Base-by-base conservation (phyloP, 1,140 invertebrate species). In the Aethina tumida region DNA sequence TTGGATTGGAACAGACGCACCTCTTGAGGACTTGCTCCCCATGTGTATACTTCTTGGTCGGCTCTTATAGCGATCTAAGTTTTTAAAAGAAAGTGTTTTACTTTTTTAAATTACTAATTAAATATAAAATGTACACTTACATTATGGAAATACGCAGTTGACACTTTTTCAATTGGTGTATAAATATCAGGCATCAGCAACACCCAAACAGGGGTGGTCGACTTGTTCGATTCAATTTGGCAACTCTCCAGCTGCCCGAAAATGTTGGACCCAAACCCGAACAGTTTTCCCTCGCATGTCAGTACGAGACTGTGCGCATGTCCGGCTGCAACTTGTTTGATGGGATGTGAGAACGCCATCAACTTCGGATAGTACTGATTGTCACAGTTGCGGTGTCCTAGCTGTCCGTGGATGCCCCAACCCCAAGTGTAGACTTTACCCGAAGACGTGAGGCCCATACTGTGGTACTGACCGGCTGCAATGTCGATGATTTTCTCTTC, bases 371-470 rank as follows among this genome's bases (percentile, higher is more conserved):
- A 59, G 30, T 67, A 62, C 35, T 68, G 59, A 52, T 83, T 76
- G 44, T 82, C 77, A 15, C 79, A 75, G 50, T 68, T 68, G 18
- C 76, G 76, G 56, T 85, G 83, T 10, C 86, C 86, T 9, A 89
- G 59, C 58, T 91, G 85, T 0, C 85, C 86, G 60, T 89, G 81
- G 13, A 89, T 75, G 17, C 83, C 84, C 85, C 85, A 91, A 41
- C 77, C 77, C 76, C 77, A 80, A 10, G 73, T 75, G 37, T 74
- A 80, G 2, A 80, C 61, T 48, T 70, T 66, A n/a, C 79, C 79
- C 52, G 77, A 68, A 4, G 67, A 63, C 5, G 81, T 76, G 2
- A 86, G 56, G 1, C 81, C 84, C 9, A 81, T 55, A 19, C 80
- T 83, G 55, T 90, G 86, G 61, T 87, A 87, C 55, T 86, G 83